These are phyloP conservation scores for Caenorhabditis sp. DNA, from an alignment of 2,888 invertebrate species.

Conservation along the genomic window DNA sequence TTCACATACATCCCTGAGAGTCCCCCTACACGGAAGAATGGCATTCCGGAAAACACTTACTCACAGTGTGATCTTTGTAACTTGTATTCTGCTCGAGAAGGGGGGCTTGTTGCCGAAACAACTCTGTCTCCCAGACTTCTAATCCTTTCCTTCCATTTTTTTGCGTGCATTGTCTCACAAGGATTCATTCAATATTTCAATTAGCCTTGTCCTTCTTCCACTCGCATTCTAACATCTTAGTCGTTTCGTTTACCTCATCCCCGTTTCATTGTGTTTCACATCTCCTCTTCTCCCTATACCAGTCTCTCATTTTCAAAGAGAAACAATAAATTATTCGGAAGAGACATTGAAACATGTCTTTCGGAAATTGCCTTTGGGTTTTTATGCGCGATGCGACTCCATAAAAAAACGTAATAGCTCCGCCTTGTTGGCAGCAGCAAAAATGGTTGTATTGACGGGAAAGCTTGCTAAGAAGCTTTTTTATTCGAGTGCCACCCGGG, in stretches of 20 bases:
- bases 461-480: conserved; percentile 40
- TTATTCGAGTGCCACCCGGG: conserved; percentile 18
- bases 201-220: conserved; percentile 20
- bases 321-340: conserved; percentile 47
- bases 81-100: conserved; percentile 2
- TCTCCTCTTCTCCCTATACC: not conserved
- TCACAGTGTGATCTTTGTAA: not conserved
- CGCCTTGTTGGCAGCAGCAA: conserved; percentile 35
- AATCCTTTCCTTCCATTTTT: conserved; percentile 5
- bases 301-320: not conserved
- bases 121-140: not conserved
- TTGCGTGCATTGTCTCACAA: not conserved
- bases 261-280: not conserved
- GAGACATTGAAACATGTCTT: conserved; percentile 7
- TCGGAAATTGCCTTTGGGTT: conserved; percentile 11
- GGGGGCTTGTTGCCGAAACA: not conserved
- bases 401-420: conserved; percentile 55
- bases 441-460: conserved; percentile 1
- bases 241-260: conserved; percentile 14
- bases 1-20: not conserved
- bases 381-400: conserved; percentile 10
- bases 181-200: conserved; percentile 41
- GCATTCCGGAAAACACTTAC: not conserved
- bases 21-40: not conserved
- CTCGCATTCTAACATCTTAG: conserved; percentile 11